Conservation (phyloP, 2,797 vertebrate genomes). For the Margarornis squamiger region DNA sequence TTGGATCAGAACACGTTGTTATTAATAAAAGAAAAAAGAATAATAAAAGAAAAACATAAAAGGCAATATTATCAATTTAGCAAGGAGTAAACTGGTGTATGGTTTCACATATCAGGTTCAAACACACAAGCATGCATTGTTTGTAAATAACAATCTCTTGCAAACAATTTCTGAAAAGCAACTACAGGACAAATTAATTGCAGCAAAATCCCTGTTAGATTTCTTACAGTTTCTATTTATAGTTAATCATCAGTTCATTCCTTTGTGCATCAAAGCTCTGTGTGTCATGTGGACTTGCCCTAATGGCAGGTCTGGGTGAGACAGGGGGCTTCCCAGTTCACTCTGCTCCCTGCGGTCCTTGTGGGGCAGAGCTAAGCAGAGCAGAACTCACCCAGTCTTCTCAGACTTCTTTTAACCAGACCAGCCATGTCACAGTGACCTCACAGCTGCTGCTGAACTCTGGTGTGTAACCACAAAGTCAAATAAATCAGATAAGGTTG, state of each 20-base stretch:
- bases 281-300: not conserved
- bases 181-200: not conserved
- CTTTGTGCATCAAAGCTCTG: not conserved
- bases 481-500: not conserved
- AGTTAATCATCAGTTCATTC: not conserved
- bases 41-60: not conserved
- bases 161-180: not conserved
- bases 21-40: not conserved
- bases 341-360: rapidly evolving
- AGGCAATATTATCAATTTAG: not conserved
- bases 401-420: not conserved
- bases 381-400: not conserved
- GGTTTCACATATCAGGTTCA: not conserved
- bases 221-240: not conserved
- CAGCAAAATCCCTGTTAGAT: not conserved
- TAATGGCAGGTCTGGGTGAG: not conserved
- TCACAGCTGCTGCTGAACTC: not conserved
- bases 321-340: rapidly evolving
- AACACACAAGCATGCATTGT: not conserved
- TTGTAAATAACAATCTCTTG: not conserved
- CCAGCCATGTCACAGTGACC: not conserved
- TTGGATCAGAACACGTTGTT: not conserved
- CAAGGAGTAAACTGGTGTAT: not conserved
- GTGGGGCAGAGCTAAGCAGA: not conserved
- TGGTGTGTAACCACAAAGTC: not conserved